A percentile compares a stretch with the other conserved stretches of the same genome.
phyloP scores from a whole-genome alignment of 2,797 vertebrate species.

The Phalloptychus januarius region DNA sequence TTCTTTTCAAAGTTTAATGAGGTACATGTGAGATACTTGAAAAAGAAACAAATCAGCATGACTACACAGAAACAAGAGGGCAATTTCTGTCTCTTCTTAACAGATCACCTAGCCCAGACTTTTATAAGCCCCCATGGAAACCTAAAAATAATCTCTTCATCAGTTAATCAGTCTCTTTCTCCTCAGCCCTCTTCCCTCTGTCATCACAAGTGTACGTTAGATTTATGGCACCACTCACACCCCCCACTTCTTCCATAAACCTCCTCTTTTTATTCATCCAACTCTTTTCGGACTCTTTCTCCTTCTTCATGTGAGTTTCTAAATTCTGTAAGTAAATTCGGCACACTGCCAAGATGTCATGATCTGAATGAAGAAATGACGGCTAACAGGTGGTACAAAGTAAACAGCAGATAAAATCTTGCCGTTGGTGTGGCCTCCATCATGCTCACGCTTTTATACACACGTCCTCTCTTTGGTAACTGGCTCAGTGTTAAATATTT shows the following conservation, averaged over 20 bases:
- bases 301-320: constrained; percentile 21
- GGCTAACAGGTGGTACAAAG: constrained; percentile 59
- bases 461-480: constrained; percentile 11
- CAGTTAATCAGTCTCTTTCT: constrained; percentile 39
- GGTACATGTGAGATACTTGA: neutral
- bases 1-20: constrained; percentile 1
- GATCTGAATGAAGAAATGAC: constrained; percentile 53
- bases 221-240: constrained; percentile 31
- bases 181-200: constrained; percentile 37
- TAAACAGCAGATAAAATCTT: constrained; percentile 62
- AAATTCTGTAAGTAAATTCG: constrained; percentile 1
- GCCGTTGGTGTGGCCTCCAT: constrained; percentile 30
- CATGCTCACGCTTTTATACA: constrained; percentile 13
- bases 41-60: constrained; percentile 1
- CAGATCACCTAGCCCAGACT: constrained; percentile 15
- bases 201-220: constrained; percentile 48
- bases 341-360: constrained; percentile 17
- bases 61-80: neutral
- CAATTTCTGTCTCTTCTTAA: neutral
- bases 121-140: constrained; percentile 34
- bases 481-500: constrained; percentile 21
- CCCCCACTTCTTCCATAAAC: neutral
- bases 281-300: constrained; percentile 12
- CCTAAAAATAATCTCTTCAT: constrained; percentile 29
- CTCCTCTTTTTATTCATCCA: constrained; percentile 5